phyloP scores from a whole-genome alignment of 2,888 invertebrate genomes.

The Bellardia pandia region DNA sequence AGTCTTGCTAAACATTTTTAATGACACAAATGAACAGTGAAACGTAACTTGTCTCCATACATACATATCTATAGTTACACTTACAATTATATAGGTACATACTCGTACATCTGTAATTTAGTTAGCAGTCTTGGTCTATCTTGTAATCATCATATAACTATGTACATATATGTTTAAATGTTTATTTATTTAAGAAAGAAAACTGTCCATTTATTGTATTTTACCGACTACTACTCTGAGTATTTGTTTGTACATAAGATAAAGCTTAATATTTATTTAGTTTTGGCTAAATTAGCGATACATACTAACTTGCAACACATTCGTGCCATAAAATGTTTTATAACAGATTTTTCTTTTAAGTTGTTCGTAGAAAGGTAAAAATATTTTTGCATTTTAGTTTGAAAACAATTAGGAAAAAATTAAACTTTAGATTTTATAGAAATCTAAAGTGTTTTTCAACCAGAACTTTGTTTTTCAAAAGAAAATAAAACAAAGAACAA shows the following conservation, averaged over 20 bases:
- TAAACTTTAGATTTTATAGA: no score
- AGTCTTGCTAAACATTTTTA: slow-evolving; percentile 21
- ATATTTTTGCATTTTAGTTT: not conserved
- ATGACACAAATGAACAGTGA: slow-evolving; percentile 50
- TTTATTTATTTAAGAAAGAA: not conserved
- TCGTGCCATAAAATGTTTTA: not conserved
- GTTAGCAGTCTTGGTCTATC: not conserved
- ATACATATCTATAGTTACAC: not conserved
- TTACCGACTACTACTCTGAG: not conserved
- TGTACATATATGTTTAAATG: not conserved
- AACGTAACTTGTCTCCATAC: slow-evolving; percentile 45
- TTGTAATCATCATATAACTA: not conserved
- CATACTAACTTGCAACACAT: not conserved
- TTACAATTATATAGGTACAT: not conserved
- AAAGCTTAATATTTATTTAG: not conserved
- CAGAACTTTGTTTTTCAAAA: no score
- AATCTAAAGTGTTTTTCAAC: no score
- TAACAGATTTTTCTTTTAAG: not conserved
- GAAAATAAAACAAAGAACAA: no score
- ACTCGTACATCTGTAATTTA: not conserved
- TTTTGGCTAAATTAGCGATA: not conserved
- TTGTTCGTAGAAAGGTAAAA: not conserved
- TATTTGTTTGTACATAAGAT: not conserved
- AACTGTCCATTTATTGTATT: not conserved
- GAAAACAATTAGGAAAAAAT: not conserved